These are phyloP conservation scores for Epinotia brunnichana DNA, from an alignment of 2,888 invertebrate species.

Conservation along the genomic window DNA sequence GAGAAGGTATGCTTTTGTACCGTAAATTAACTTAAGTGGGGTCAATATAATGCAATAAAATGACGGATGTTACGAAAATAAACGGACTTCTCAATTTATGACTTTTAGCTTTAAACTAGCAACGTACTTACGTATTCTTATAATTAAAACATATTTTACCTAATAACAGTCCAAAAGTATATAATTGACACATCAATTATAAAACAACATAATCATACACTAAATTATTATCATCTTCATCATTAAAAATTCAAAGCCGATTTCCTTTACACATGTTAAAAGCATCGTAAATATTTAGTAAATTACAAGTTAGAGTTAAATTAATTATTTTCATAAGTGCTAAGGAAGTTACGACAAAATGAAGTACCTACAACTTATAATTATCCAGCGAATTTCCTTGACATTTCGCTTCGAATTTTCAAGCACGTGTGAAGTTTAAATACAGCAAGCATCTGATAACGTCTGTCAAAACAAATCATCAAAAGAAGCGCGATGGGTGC, in stretches of 20 bases:
- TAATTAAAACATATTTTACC: slow-evolving; percentile 20
- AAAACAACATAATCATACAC: slow-evolving; percentile 40
- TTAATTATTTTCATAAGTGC: slow-evolving; percentile 40
- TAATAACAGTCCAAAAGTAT: slow-evolving; percentile 25
- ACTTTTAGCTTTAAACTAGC: neutral
- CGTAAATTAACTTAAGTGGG: slow-evolving; percentile 29
- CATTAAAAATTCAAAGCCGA: slow-evolving; percentile 32
- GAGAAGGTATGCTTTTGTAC: slow-evolving; percentile 26
- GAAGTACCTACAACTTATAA: slow-evolving; percentile 32
- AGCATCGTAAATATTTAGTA: slow-evolving; percentile 39
- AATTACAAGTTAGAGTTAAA: slow-evolving; percentile 40
- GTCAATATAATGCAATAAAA: slow-evolving; percentile 4
- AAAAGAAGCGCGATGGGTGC: slow-evolving; percentile 56
- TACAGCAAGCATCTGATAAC: slow-evolving; percentile 48
- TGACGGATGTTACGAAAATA: neutral
- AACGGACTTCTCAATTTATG: neutral
- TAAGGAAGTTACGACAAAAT: slow-evolving; percentile 35
- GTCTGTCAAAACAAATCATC: slow-evolving; percentile 62
- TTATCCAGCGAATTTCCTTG: slow-evolving; percentile 55
- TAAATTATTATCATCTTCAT: slow-evolving; percentile 29
- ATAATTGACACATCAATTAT: slow-evolving; percentile 39
- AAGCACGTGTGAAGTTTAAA: slow-evolving; percentile 39
- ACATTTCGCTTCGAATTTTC: slow-evolving; percentile 56
- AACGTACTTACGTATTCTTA: neutral
- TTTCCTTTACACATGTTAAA: slow-evolving; percentile 42